Evolutionary conservation across 2,113 vertebrate species (phyloP).

Genomic region (Bungarus multicinctus): DNA sequence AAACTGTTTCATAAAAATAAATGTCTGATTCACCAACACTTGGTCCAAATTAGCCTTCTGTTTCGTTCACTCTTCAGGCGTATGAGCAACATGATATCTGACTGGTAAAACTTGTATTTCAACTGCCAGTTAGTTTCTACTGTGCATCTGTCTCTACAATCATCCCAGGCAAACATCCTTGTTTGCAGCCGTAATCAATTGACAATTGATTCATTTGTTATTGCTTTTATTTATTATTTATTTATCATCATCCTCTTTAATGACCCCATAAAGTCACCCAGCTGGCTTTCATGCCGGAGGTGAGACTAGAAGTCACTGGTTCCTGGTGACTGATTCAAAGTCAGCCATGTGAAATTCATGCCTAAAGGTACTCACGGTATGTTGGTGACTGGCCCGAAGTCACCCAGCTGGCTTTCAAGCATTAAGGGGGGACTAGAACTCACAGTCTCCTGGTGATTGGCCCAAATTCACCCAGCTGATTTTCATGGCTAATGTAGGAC

Average conservation of each 20-base stretch:
- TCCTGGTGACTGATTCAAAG: not conserved
- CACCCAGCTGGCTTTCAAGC: not conserved
- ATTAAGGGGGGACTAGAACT: not conserved
- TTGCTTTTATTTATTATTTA: not conserved
- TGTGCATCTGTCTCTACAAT: not conserved
- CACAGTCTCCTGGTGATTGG: not conserved
- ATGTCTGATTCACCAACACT: fast-evolving
- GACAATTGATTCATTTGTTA: not conserved
- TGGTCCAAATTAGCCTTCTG: not conserved
- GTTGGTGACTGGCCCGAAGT: not conserved
- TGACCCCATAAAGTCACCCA: not conserved
- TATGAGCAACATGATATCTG: not conserved
- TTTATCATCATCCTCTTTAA: not conserved
- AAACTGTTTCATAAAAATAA: not conserved
- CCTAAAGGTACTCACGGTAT: too few species aligned
- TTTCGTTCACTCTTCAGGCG: fast-evolving
- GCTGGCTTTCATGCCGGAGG: not conserved
- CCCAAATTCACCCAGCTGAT: not conserved
- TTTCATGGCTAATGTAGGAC: not conserved
- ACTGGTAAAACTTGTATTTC: not conserved
- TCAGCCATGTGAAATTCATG: too few species aligned
- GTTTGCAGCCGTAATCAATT: not conserved
- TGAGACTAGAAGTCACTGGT: not conserved
- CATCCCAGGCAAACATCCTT: not conserved
- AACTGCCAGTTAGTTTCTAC: not conserved